Percentiles rank a stretch among this genome's conserved stretches.
Evolutionary conservation across 2,113 vertebrate genomes (phyloP).

Genomic region (Callopanchax toddi): DNA sequence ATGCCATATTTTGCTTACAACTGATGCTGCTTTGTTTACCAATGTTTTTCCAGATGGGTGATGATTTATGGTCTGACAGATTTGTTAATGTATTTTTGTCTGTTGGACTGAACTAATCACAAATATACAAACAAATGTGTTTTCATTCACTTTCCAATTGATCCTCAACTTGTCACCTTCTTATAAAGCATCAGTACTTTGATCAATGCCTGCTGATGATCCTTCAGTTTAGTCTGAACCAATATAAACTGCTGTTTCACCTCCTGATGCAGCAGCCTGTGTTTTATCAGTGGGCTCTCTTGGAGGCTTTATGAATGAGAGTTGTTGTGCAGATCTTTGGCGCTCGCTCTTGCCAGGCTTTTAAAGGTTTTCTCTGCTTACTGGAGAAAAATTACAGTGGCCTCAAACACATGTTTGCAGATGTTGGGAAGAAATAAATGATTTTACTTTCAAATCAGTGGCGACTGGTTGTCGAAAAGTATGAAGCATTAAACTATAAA

Average conservation of each 20-base stretch:
- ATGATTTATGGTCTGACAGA: too few species aligned
- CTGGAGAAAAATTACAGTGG: constrained; percentile 17
- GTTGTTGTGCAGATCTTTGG: constrained; percentile 45
- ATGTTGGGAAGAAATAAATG: constrained; percentile 16
- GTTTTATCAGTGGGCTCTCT: constrained; percentile 63
- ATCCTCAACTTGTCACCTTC: too few species aligned
- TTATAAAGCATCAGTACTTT: too few species aligned
- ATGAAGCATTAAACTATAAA: too few species aligned
- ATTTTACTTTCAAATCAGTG: constrained; percentile 34
- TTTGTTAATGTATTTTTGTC: too few species aligned
- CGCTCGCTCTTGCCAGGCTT: constrained; percentile 14
- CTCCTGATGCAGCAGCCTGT: constrained; percentile 32
- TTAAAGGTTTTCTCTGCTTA: constrained; percentile 28
- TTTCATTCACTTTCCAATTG: too few species aligned
- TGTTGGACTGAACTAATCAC: too few species aligned
- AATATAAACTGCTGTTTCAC: constrained; percentile 32
- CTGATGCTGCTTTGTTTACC: too few species aligned
- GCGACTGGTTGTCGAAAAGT: not conserved
- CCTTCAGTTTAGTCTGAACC: constrained; percentile 31
- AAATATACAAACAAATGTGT: too few species aligned
- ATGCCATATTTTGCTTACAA: too few species aligned
- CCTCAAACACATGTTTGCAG: constrained; percentile 24
- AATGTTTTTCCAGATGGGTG: too few species aligned
- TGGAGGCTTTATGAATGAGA: constrained; percentile 44
- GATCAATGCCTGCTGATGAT: not conserved